Conservation (phyloP, 1,140 invertebrate species). For the Cydia splendana region DNA sequence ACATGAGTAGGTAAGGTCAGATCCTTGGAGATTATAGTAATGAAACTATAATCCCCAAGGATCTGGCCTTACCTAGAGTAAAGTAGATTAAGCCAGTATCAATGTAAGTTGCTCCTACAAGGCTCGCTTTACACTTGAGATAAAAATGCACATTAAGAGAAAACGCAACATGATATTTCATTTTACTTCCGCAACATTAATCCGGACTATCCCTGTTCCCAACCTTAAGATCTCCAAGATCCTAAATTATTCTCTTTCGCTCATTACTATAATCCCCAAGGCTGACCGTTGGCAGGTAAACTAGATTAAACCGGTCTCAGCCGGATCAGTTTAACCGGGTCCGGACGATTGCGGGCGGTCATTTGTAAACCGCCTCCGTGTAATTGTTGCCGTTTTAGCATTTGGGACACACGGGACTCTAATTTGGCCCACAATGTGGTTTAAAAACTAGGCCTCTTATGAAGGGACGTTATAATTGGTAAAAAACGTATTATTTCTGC, state of each 20-base stretch:
- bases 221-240: neutral
- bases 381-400: constrained; percentile 31
- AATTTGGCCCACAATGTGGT: neutral
- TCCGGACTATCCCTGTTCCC: neutral
- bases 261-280: constrained; percentile 5
- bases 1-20: no score
- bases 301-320: constrained; percentile 21
- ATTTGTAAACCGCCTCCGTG: constrained; percentile 31
- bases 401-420: neutral
- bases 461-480: no score
- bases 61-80: no score
- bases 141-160: neutral
- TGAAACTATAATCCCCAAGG: no score
- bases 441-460: neutral
- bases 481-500: no score
- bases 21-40: no score
- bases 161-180: neutral
- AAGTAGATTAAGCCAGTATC: no score
- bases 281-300: constrained; percentile 7
- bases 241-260: constrained; percentile 10
- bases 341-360: constrained; percentile 2
- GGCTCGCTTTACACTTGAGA: neutral
- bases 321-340: constrained; percentile 21
- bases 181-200: neutral
- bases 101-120: no score